These are phyloP conservation scores for Pedicia rivosa DNA, from an alignment of 2,888 invertebrate genomes.

Conservation along the genomic window DNA sequence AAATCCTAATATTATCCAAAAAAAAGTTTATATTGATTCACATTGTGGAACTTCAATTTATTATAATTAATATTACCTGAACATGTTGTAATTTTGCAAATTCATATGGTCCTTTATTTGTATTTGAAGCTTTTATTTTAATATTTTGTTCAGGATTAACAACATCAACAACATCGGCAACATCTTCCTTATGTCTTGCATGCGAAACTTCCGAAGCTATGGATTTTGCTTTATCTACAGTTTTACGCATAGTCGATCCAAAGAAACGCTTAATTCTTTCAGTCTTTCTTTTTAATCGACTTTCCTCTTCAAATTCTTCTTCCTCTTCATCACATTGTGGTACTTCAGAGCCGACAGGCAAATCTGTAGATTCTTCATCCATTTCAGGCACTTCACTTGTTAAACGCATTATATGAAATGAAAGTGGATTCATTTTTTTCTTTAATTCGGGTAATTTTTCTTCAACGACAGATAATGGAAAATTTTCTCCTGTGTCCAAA, in stretches of 20 bases:
- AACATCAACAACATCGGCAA: constrained; percentile 69
- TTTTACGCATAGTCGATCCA: constrained; percentile 79
- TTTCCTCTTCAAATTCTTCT: constrained; percentile 29
- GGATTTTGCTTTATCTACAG: constrained; percentile 80
- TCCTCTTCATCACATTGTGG: constrained; percentile 30
- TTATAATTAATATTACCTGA: constrained; percentile 51
- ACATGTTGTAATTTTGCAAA: constrained; percentile 85
- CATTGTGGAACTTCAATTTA: no score
- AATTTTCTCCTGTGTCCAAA: constrained; percentile 71
- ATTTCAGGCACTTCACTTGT: constrained; percentile 65
- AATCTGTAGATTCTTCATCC: constrained; percentile 56
- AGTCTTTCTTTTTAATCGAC: constrained; percentile 32
- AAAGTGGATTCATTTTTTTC: constrained; percentile 90
- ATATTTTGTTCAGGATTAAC: constrained; percentile 64
- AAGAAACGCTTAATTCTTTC: constrained; percentile 62
- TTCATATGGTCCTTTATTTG: constrained; percentile 94
- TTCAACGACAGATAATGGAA: constrained; percentile 77
- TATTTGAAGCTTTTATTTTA: constrained; percentile 86
- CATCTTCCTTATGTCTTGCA: constrained; percentile 74
- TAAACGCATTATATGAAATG: constrained; percentile 84
- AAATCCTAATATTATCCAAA: constrained; percentile 38
- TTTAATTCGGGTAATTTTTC: constrained; percentile 29
- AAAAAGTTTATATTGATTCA: background rate
- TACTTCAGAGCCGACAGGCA: constrained; percentile 28
- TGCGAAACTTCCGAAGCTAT: constrained; percentile 79